Conservation (phyloP, 2,888 invertebrate species). For the Cheilosia variabilis region DNA sequence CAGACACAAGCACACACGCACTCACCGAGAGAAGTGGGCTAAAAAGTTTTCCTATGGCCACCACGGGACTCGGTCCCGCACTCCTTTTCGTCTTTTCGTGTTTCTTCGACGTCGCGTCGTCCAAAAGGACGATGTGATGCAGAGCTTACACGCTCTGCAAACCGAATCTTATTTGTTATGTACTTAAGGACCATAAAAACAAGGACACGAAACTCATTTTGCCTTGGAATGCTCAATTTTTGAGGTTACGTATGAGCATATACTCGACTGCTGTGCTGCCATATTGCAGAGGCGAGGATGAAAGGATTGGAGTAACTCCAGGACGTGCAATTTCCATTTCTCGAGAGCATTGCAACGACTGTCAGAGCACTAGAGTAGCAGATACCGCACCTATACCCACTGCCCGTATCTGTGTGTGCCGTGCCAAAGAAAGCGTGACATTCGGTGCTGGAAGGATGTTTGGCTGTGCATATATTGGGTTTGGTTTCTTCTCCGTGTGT, state of each 20-base stretch:
- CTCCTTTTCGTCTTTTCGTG: background rate
- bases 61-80: conserved; percentile 28
- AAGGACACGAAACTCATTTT: conserved; percentile 74
- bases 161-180: conserved; percentile 75
- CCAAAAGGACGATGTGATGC: conserved; percentile 43
- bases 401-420: background rate
- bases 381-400: background rate
- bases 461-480: conserved; percentile 3
- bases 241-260: conserved; percentile 65
- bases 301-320: conserved; percentile 43
- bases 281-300: conserved; percentile 19
- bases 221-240: conserved; percentile 68
- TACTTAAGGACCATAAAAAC: conserved; percentile 76
- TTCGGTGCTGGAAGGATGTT: conserved; percentile 40
- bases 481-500: conserved; percentile 23
- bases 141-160: conserved; percentile 71
- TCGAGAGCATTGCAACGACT: conserved; percentile 45
- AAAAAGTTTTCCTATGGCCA: conserved; percentile 55
- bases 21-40: conserved; percentile 42
- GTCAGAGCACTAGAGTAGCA: conserved; percentile 28
- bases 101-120: background rate
- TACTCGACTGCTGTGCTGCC: conserved; percentile 9
- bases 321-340: conserved; percentile 64
- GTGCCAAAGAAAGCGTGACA: conserved; percentile 30
- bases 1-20: background rate